Conservation (phyloP, 2,113 vertebrate genomes). For the Silurus glanis region DNA sequence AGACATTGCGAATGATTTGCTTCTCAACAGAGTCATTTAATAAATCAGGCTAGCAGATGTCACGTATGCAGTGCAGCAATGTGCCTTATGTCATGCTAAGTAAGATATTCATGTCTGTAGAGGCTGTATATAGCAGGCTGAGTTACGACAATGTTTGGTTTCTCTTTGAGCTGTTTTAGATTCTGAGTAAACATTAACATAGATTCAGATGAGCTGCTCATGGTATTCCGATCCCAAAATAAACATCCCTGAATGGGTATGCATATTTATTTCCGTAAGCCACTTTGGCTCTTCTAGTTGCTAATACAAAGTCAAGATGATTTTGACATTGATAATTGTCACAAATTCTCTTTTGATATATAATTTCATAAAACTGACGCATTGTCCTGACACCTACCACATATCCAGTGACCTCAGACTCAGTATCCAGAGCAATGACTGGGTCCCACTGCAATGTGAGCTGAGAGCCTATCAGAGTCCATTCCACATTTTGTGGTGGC, state of each 20-base stretch:
- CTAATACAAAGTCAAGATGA: neutral
- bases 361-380: neutral
- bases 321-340: neutral
- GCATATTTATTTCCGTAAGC: no score
- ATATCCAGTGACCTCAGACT: slow-evolving; percentile 92
- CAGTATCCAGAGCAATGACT: slow-evolving; percentile 87
- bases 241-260: neutral
- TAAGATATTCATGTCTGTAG: neutral
- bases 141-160: no score
- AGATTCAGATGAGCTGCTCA: neutral
- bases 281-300: neutral
- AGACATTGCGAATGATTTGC: neutral
- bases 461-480: slow-evolving; percentile 86
- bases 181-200: neutral
- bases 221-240: neutral
- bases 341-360: neutral
- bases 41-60: slow-evolving; percentile 19
- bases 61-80: neutral
- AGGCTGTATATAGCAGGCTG: neutral
- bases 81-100: neutral
- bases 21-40: slow-evolving; percentile 1
- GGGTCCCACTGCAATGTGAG: slow-evolving; percentile 90
- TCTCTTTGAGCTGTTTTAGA: neutral
- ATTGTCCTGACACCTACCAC: slow-evolving; percentile 74
- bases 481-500: slow-evolving; percentile 86